phyloP scores from a whole-genome alignment of 2,113 vertebrate genomes.

The Oreotragus oreotragus region DNA sequence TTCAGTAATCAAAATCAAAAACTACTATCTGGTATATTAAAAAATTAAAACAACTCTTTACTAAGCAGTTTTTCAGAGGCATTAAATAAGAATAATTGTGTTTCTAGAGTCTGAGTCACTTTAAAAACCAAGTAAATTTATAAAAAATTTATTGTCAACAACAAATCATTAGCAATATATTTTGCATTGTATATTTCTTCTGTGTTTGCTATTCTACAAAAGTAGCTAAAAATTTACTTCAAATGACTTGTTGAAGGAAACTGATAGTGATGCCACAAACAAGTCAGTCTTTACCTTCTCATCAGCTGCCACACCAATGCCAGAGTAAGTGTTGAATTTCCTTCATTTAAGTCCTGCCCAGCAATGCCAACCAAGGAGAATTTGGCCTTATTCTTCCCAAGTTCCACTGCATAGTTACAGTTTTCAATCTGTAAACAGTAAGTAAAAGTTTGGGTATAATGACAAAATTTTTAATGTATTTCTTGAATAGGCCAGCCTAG shows the following conservation, averaged over 20 bases:
- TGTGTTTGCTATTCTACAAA: not conserved
- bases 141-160: not conserved
- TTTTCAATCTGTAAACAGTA: conserved; percentile 90
- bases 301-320: conserved; percentile 97
- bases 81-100: not conserved
- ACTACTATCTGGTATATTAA: not conserved
- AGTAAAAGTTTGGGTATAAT: conserved; percentile 22
- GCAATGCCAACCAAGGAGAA: conserved; percentile 97
- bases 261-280: not conserved
- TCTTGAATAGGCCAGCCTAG: not conserved
- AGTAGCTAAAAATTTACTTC: not conserved
- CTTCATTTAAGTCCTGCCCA: conserved; percentile 93
- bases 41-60: not conserved
- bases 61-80: not conserved
- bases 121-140: not conserved
- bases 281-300: conserved; percentile 86
- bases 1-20: conserved; percentile 38
- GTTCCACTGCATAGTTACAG: conserved; percentile 94
- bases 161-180: conserved; percentile 21
- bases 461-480: not conserved
- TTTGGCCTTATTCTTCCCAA: conserved; percentile 89
- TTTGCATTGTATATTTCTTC: conserved; percentile 16
- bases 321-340: conserved; percentile 91
- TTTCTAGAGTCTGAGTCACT: not conserved
- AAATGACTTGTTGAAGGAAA: not conserved